These are phyloP conservation scores for Aldabrachelys gigantea DNA, from an alignment of 2,113 vertebrate species.

Conservation along the genomic window DNA sequence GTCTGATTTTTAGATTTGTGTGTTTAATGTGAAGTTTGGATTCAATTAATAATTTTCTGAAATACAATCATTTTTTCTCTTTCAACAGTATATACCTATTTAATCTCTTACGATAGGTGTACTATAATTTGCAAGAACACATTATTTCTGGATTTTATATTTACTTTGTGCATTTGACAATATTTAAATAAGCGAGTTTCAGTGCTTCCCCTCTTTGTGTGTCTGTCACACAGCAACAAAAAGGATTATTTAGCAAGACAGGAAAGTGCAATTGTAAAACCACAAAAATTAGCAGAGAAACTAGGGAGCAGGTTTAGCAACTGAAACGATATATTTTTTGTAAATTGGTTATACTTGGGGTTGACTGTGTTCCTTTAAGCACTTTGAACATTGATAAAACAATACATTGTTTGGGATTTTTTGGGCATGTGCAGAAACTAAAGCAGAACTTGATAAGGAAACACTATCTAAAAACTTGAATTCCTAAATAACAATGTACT, in stretches of 20 bases:
- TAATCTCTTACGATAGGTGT: neutral
- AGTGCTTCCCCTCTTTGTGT: neutral
- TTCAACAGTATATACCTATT: neutral
- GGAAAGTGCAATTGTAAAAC: neutral
- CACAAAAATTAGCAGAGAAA: neutral
- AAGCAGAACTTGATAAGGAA: neutral
- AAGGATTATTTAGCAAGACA: neutral
- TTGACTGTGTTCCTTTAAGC: neutral
- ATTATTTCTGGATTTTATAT: neutral
- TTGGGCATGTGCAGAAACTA: neutral
- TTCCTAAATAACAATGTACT: neutral
- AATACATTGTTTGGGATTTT: neutral
- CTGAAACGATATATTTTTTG: neutral
- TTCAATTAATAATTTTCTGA: neutral
- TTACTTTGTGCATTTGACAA: neutral
- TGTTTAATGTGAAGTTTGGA: neutral
- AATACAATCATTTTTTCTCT: neutral
- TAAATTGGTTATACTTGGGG: neutral
- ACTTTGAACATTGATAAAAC: accelerated
- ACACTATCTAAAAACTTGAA: neutral
- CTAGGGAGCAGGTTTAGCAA: neutral
- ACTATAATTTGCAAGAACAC: neutral
- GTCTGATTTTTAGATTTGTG: neutral
- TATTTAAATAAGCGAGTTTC: neutral
- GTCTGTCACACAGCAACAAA: neutral